Evolutionary conservation across 2,888 invertebrate genomes (phyloP).

Genomic region (Macaria liturata): DNA sequence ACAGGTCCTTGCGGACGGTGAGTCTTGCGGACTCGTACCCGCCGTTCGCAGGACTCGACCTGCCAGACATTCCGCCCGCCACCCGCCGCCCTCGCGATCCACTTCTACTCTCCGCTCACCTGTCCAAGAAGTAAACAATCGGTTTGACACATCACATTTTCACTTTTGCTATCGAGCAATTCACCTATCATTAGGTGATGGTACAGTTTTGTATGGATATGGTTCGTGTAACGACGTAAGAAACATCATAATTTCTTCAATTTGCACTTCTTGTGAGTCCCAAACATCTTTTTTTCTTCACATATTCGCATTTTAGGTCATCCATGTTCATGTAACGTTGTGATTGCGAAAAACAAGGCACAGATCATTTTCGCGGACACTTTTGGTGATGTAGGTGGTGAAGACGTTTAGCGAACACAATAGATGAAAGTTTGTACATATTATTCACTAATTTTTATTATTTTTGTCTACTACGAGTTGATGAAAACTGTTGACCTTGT

Average conservation of each 20-base stretch:
- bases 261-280: conserved; percentile 73
- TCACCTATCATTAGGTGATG: conserved; percentile 64
- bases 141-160: conserved; percentile 84
- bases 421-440: conserved; percentile 64
- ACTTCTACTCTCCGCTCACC: conserved; percentile 81
- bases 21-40: conserved; percentile 76
- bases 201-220: conserved; percentile 54
- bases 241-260: conserved; percentile 72
- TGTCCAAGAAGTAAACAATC: conserved; percentile 83
- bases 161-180: conserved; percentile 76
- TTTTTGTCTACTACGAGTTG: conserved; percentile 75
- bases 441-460: conserved; percentile 73
- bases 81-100: conserved; percentile 76
- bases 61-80: conserved; percentile 80
- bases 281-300: conserved; percentile 81
- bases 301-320: conserved; percentile 84
- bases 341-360: conserved; percentile 83
- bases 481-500: conserved; percentile 84
- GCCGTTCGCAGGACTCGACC: conserved; percentile 78
- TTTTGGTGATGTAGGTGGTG: conserved; percentile 65
- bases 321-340: conserved; percentile 84
- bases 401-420: conserved; percentile 58
- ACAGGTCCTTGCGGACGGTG: conserved; percentile 79
- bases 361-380: conserved; percentile 80
- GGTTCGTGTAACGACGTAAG: conserved; percentile 61